Percentiles rank a stretch among this genome's conserved stretches.
phyloP scores from a whole-genome alignment of 2,113 vertebrate genomes.

The Typhlomys cinereus region DNA sequence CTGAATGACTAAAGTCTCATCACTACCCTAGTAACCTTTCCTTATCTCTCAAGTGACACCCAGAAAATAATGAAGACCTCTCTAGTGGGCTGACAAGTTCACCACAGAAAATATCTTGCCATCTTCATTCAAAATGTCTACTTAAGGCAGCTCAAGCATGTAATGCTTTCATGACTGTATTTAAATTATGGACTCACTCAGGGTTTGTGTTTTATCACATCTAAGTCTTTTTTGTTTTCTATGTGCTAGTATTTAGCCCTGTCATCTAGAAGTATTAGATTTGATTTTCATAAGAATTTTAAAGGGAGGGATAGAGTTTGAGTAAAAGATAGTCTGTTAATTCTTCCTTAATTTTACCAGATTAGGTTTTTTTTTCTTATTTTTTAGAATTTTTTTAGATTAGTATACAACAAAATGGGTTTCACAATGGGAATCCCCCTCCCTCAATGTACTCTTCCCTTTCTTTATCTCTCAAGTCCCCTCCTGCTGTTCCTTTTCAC shows the following conservation, averaged over 20 bases:
- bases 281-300: neutral
- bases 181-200: neutral
- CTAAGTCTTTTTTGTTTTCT: neutral
- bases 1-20: too few species aligned
- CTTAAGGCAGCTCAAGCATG: neutral
- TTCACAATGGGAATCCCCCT: neutral
- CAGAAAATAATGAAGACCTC: neutral
- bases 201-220: neutral
- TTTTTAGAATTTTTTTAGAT: neutral
- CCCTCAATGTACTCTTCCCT: neutral
- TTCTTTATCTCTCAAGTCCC: neutral
- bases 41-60: neutral
- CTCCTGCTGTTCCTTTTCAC: neutral
- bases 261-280: neutral
- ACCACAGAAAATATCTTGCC: neutral
- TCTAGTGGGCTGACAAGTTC: neutral
- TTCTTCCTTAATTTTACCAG: neutral
- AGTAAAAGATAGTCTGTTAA: neutral
- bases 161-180: neutral
- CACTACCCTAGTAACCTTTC: neutral
- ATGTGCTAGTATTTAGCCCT: neutral
- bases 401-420: neutral
- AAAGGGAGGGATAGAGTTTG: neutral
- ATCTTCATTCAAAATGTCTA: neutral
- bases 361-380: neutral